These are phyloP conservation scores for Ceyx cyanopectus DNA, from an alignment of 2,113 vertebrate genomes.

Conservation along the genomic window DNA sequence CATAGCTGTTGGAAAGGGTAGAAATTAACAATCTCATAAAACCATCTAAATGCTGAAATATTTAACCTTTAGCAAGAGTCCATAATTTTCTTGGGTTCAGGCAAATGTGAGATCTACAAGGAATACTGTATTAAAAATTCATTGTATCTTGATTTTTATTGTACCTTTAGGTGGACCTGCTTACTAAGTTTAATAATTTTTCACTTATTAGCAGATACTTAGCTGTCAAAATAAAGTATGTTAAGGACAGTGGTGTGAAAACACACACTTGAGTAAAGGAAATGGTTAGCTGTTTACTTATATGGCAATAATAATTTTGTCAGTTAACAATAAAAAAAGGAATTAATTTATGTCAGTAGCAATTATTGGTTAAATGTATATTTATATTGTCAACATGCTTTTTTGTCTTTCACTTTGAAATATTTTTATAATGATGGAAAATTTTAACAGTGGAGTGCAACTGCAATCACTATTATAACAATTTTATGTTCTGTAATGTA, in stretches of 20 bases:
- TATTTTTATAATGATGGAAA: neutral
- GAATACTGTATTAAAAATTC: constrained; percentile 43
- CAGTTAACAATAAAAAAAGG: neutral
- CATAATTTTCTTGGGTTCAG: constrained; percentile 49
- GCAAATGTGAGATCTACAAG: constrained; percentile 8
- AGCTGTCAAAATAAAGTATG: neutral
- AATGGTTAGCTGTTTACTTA: neutral
- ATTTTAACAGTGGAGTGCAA: neutral
- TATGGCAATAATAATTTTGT: neutral
- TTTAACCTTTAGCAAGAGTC: constrained; percentile 62
- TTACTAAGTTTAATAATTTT: neutral
- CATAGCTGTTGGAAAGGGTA: neutral
- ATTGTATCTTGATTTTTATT: constrained; percentile 40
- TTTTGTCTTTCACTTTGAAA: constrained; percentile 12
- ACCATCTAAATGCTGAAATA: constrained; percentile 61
- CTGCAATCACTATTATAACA: neutral
- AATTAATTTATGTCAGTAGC: neutral
- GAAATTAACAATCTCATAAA: constrained; percentile 65
- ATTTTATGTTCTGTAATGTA: neutral
- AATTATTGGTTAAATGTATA: neutral
- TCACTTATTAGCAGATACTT: constrained; percentile 42
- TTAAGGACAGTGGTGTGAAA: neutral
- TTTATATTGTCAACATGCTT: neutral
- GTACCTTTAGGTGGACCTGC: neutral
- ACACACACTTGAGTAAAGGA: neutral